Base-by-base conservation (phyloP, 2,113 vertebrate genomes). In the Anseranas semipalmata region DNA sequence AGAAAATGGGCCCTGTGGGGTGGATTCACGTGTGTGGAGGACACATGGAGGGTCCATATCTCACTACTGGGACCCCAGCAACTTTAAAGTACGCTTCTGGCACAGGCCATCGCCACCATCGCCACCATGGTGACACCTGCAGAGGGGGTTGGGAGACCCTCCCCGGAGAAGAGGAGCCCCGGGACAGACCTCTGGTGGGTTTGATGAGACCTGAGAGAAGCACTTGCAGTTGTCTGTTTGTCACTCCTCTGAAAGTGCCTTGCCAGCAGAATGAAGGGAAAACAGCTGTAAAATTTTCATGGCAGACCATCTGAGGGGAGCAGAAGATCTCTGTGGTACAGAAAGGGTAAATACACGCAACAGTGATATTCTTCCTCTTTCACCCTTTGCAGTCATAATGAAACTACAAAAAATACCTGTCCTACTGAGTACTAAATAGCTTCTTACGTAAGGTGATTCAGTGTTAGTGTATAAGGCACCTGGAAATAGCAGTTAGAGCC, bases 101-200 rank as follows among this genome's bases (percentile, higher is more conserved):
- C 41, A 93, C 89, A 81, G 43, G 60, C 27, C 33, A 30, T 28
- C 21, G 70, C 55, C 9, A 25, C 21, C n/a, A 33, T 4, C 55
- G 39, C 41, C 48, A 87, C 5, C 0, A 0, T 13, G 15, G 13
- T 8, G 8, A 63, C 20, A 75, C 25, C 32, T 56, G 43, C 20
- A 60, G 32, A 82, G 81, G 43, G 70, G 15, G 25, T 20, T 71
- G 22, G 25, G 15, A 91, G 37, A 41, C 24, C 15, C 45, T 62
- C 7, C 5, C 10, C 15, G 2, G 22, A 76, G 74, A 94, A 81
- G 30, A 37, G 21, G 15, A 89, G 33, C 65, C 22, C 93, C 58
- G 33, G 33, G 80, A 68, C 37, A 70, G 14, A 46, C 12, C 58
- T 68, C 32, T 9, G 15, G 10, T 75, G 53, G 15, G 52, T 75